Conservation (phyloP, 2,797 vertebrate genomes). For the Gobionotothen gibberifrons region DNA sequence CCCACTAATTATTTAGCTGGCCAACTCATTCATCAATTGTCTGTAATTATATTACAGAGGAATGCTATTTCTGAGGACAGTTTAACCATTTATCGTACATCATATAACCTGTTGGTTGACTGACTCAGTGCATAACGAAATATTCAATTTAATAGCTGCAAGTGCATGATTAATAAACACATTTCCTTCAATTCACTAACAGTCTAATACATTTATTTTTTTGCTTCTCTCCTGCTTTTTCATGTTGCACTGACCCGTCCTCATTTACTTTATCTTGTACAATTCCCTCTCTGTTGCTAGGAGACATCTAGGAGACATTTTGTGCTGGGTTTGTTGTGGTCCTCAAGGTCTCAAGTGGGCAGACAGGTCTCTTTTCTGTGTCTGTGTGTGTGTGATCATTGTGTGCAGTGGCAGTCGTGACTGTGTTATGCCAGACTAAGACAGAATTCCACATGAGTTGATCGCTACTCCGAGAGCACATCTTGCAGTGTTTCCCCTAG, state of each 20-base stretch:
- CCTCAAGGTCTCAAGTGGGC: constrained; percentile 65
- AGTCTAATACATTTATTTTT: constrained; percentile 6
- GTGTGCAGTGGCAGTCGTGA: constrained; percentile 51
- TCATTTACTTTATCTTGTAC: constrained; percentile 66
- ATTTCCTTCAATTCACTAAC: constrained; percentile 13
- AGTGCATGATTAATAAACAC: constrained; percentile 10
- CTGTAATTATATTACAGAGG: constrained; percentile 8
- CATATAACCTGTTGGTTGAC: not conserved
- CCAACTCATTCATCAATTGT: constrained; percentile 24
- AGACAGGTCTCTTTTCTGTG: constrained; percentile 45
- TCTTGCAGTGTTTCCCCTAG: not conserved
- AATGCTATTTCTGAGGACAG: not conserved
- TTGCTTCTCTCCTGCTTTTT: not conserved
- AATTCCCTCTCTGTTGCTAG: constrained; percentile 76
- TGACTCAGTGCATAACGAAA: not conserved
- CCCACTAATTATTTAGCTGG: constrained; percentile 36
- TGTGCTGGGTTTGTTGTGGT: constrained; percentile 46
- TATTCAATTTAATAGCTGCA: not conserved
- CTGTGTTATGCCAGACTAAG: constrained; percentile 33
- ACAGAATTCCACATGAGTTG: constrained; percentile 35
- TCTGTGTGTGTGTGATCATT: constrained; percentile 49
- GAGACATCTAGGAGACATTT: constrained; percentile 62
- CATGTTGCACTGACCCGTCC: constrained; percentile 45
- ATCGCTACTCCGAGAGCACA: constrained; percentile 26
- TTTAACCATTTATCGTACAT: constrained; percentile 13